phyloP scores from a whole-genome alignment of 2,888 invertebrate species.

The Antitype chi region DNA sequence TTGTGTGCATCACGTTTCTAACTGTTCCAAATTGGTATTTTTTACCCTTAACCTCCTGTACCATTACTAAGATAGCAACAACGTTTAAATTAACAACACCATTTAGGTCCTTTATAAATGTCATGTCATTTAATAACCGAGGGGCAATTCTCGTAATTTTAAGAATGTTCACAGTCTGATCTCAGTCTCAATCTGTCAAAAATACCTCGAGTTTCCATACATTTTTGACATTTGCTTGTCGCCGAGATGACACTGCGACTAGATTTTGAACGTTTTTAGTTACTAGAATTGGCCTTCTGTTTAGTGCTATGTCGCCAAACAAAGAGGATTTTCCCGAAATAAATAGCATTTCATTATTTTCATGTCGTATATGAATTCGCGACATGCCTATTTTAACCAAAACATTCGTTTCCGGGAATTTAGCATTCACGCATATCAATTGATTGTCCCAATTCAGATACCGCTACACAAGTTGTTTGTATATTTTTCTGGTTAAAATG shows the following conservation, averaged over 20 bases:
- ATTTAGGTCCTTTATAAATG: too few species aligned
- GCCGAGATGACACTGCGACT: too few species aligned
- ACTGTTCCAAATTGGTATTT: neutral
- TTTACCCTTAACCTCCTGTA: neutral
- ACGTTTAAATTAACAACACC: too few species aligned
- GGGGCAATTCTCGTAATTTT: too few species aligned
- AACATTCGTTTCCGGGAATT: neutral
- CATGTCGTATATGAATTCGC: neutral
- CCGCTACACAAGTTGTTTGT: constrained; percentile 55
- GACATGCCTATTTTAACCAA: neutral
- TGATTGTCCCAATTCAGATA: constrained; percentile 1
- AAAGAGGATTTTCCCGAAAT: constrained; percentile 3
- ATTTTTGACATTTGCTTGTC: too few species aligned
- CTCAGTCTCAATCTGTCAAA: too few species aligned
- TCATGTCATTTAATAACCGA: too few species aligned
- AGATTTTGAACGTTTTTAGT: too few species aligned
- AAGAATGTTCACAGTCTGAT: too few species aligned
- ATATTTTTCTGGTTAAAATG: constrained; percentile 68
- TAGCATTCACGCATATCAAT: neutral
- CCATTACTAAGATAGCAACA: neutral
- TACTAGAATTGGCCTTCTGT: too few species aligned
- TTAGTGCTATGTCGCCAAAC: constrained; percentile 1
- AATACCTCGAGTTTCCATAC: too few species aligned
- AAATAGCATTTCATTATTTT: constrained; percentile 6
- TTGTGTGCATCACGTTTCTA: neutral